These are phyloP conservation scores for Bombus consobrinus DNA, from an alignment of 1,140 invertebrate species.

Conservation along the genomic window DNA sequence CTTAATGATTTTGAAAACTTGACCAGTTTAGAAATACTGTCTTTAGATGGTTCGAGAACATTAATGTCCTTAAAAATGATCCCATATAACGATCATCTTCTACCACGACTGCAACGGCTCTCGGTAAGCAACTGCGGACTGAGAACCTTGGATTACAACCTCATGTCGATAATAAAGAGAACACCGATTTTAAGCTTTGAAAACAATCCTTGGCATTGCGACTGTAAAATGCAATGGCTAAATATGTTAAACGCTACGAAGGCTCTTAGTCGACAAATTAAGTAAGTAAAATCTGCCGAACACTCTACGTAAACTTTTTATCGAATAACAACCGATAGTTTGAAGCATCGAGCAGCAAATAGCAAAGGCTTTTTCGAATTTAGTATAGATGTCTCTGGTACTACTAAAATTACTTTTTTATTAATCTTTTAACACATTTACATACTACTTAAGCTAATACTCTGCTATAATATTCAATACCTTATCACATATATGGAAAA, in stretches of 20 bases:
- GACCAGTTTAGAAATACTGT: slow-evolving; percentile 72
- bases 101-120: slow-evolving; percentile 74
- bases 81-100: slow-evolving; percentile 60
- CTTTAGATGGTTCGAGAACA: slow-evolving; percentile 66
- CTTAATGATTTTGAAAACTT: slow-evolving; percentile 79
- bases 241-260: slow-evolving; percentile 67
- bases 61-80: slow-evolving; percentile 59
- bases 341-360: too few relatives aligned
- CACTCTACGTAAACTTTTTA: rapidly evolving
- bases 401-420: slow-evolving; percentile 14
- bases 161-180: slow-evolving; percentile 74
- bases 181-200: slow-evolving; percentile 74
- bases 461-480: too few relatives aligned
- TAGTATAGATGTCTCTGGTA: slow-evolving; percentile 12
- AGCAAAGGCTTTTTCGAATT: not conserved
- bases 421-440: not conserved
- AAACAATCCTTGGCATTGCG: slow-evolving; percentile 81
- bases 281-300: slow-evolving; percentile 64
- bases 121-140: slow-evolving; percentile 72
- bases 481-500: too few relatives aligned
- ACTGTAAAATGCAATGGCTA: slow-evolving; percentile 80
- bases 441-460: too few relatives aligned
- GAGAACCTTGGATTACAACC: slow-evolving; percentile 67
- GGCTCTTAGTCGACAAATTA: slow-evolving; percentile 72
- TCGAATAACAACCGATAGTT: not conserved